These are phyloP conservation scores for Falco peregrinus DNA, from an alignment of 2,797 vertebrate genomes.

Conservation along the genomic window DNA sequence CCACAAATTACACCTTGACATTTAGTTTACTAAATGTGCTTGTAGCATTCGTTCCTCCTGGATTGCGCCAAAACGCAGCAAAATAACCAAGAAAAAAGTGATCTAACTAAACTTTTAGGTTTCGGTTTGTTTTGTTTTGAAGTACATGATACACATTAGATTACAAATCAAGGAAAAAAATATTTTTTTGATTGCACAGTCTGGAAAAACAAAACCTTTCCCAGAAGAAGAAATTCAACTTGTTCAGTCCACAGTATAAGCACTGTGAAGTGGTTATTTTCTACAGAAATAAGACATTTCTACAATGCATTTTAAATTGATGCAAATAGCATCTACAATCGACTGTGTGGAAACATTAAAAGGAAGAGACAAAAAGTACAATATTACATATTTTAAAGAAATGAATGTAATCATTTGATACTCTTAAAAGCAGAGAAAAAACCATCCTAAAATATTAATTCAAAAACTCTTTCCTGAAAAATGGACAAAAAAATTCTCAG, in stretches of 20 bases:
- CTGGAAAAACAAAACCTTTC: background rate
- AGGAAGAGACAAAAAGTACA: slow-evolving; percentile 47
- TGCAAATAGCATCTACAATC: slow-evolving; percentile 49
- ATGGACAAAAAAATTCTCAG: slow-evolving; percentile 22
- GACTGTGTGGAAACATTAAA: background rate
- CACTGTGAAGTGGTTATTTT: background rate
- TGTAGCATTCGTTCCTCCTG: background rate
- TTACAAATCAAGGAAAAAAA: background rate
- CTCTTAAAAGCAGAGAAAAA: background rate
- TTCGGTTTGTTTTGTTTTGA: background rate
- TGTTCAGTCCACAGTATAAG: background rate
- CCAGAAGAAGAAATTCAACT: slow-evolving; percentile 6
- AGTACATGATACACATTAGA: background rate
- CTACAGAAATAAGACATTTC: slow-evolving; percentile 49
- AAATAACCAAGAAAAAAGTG: background rate
- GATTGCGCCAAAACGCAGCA: background rate
- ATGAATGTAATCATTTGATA: slow-evolving; percentile 38
- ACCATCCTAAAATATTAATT: slow-evolving; percentile 44
- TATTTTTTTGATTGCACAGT: background rate
- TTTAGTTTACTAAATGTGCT: background rate
- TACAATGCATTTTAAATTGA: slow-evolving; percentile 58
- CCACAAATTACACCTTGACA: background rate
- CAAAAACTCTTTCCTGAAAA: slow-evolving; percentile 36
- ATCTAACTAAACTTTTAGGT: background rate
- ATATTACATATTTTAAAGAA: slow-evolving; percentile 31